A percentile compares a stretch with the other conserved stretches of the same genome.
Evolutionary conservation across 2,888 invertebrate genomes (phyloP).

Genomic region (Cabera pusaria): DNA sequence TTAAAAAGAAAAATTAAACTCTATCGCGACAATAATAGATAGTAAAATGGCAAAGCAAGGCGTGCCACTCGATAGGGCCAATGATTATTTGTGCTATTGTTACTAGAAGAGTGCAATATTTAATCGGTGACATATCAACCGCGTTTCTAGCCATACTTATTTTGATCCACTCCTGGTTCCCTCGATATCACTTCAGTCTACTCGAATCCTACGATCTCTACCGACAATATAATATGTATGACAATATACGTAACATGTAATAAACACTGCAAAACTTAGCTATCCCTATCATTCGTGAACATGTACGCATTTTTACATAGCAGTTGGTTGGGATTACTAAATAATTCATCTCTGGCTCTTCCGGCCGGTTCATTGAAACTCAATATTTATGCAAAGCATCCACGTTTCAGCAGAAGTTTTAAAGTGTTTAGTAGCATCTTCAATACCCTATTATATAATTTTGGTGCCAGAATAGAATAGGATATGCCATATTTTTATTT

Average conservation of each 20-base stretch:
- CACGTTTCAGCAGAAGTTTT: no score
- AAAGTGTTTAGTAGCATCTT: no score
- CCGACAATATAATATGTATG: no score
- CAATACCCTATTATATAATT: no score
- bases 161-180: conserved; percentile 18
- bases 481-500: no score
- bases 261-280: conserved; percentile 3
- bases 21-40: conserved; percentile 1
- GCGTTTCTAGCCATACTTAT: conserved; percentile 6
- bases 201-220: conserved; percentile 11
- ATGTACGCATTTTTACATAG: conserved; percentile 6
- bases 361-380: no score
- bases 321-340: no score
- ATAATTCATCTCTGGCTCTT: no score
- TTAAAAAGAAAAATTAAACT: conserved; percentile 20
- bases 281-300: no score
- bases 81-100: conserved; percentile 11
- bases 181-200: conserved; percentile 20
- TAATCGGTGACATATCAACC: conserved; percentile 3
- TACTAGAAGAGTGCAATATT: not conserved
- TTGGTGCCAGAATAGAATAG: no score
- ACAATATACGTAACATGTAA: no score
- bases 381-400: no score
- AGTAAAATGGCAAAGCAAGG: conserved; percentile 15
- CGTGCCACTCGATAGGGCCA: conserved; percentile 4